These are phyloP conservation scores for Siderastrea siderea DNA, from an alignment of 92 coral and sea anemone species.

Conservation along the genomic window DNA sequence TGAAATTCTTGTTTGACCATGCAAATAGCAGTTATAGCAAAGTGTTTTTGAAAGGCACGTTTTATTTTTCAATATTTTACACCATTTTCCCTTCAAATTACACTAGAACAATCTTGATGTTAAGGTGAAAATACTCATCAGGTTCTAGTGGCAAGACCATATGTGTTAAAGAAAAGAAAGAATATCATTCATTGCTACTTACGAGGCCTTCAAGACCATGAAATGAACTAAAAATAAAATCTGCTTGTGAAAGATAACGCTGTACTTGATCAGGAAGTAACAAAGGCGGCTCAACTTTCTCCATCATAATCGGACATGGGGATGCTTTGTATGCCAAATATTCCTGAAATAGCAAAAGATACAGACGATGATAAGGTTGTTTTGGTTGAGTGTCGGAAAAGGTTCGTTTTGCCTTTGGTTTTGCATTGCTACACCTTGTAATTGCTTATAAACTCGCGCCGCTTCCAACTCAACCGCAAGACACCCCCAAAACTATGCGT, in stretches of 20 bases:
- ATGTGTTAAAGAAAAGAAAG: background rate
- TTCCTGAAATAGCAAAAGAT: slow-evolving; percentile 27
- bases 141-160: background rate
- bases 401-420: background rate
- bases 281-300: slow-evolving; percentile 48
- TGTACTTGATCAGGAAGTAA: slow-evolving; percentile 40
- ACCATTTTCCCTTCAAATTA: background rate
- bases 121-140: background rate
- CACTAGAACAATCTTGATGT: background rate
- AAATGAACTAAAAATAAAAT: slow-evolving; percentile 28
- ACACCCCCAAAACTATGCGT: too few species aligned
- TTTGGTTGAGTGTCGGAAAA: too few species aligned
- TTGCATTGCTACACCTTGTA: too few species aligned
- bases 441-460: too few species aligned
- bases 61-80: too few species aligned
- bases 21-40: too few species aligned
- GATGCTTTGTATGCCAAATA: slow-evolving; percentile 61
- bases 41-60: too few species aligned
- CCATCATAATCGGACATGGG: slow-evolving; percentile 68
- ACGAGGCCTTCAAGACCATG: slow-evolving; percentile 46
- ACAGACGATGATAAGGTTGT: too few species aligned
- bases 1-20: too few species aligned
- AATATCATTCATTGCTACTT: background rate
- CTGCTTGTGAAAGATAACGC: slow-evolving; percentile 59
- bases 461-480: too few species aligned